Evolutionary conservation across 2,888 invertebrate species (phyloP).

Genomic region (Apodemia mormo): DNA sequence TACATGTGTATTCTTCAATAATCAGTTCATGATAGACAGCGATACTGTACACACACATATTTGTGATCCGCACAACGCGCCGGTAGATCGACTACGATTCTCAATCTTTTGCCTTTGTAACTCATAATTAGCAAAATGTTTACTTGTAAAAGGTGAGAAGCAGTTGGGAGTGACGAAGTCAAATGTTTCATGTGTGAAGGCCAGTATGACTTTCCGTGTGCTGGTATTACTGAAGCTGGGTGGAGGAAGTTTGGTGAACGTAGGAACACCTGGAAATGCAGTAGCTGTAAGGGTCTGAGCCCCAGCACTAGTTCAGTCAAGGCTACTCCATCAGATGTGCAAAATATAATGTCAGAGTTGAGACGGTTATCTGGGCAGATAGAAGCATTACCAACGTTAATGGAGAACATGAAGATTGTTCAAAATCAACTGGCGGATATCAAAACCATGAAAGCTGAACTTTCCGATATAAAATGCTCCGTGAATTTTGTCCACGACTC

Average conservation of each 20-base stretch:
- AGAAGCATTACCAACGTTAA: constrained; percentile 22
- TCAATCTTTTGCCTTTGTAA: constrained; percentile 21
- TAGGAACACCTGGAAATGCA: constrained; percentile 25
- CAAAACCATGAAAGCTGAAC: constrained; percentile 20
- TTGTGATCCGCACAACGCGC: not conserved
- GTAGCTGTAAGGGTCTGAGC: constrained; percentile 20
- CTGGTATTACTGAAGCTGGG: constrained; percentile 26
- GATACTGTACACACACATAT: not conserved
- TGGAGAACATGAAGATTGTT: constrained; percentile 23
- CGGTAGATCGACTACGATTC: not conserved
- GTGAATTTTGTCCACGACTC: constrained; percentile 15
- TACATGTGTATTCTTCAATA: too few species aligned
- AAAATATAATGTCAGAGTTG: constrained; percentile 21
- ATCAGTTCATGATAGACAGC: too few species aligned
- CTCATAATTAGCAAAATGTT: constrained; percentile 14
- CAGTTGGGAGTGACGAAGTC: constrained; percentile 20
- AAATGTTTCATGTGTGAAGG: constrained; percentile 20
- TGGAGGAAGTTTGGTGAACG: constrained; percentile 28
- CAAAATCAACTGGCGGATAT: constrained; percentile 20
- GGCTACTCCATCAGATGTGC: not conserved
- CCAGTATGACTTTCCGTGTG: constrained; percentile 28
- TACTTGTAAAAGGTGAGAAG: constrained; percentile 22
- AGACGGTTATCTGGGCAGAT: constrained; percentile 16
- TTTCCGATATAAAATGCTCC: constrained; percentile 19
- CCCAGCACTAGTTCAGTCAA: not conserved